Conservation (phyloP, 2,888 invertebrate species). For the Caenorhabditis japonica region DNA sequence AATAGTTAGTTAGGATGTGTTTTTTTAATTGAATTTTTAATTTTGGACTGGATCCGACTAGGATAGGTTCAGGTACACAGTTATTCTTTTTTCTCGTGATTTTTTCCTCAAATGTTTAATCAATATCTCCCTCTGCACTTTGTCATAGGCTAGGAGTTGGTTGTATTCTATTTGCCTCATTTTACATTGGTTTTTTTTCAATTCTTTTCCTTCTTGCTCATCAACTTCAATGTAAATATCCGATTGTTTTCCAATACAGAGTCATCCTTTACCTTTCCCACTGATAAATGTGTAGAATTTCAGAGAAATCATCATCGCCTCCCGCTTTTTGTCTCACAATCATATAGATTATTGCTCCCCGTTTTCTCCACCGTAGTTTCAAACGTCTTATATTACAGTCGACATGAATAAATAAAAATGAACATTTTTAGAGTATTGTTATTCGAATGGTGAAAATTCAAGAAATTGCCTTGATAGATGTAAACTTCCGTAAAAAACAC, state of each 20-base stretch:
- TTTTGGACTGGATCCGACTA: slow-evolving; percentile 27
- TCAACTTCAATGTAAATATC: slow-evolving; percentile 41
- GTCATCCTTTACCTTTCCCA: slow-evolving; percentile 12
- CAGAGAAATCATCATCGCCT: too few relatives aligned
- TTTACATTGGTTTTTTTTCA: slow-evolving; percentile 4
- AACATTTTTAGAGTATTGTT: too few relatives aligned
- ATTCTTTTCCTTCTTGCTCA: slow-evolving; percentile 5
- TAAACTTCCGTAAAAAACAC: too few relatives aligned
- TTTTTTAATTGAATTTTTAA: background rate
- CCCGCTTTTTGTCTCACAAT: too few relatives aligned
- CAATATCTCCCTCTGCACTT: slow-evolving; percentile 7
- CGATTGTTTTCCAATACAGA: background rate
- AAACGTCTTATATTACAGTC: too few relatives aligned
- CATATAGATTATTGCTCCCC: too few relatives aligned
- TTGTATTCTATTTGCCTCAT: slow-evolving; percentile 18
- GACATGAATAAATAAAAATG: too few relatives aligned
- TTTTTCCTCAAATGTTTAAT: background rate
- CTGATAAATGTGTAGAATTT: background rate
- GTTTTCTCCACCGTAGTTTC: too few relatives aligned
- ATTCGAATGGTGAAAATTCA: too few relatives aligned
- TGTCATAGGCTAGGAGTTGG: slow-evolving; percentile 38
- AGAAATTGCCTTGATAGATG: too few relatives aligned
- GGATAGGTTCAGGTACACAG: slow-evolving; percentile 8
- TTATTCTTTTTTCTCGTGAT: background rate
- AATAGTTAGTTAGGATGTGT: background rate